Percentiles rank a stretch among this genome's conserved stretches.
phyloP scores from a whole-genome alignment of 1,140 invertebrate species.

The Centruroides sculpturatus region DNA sequence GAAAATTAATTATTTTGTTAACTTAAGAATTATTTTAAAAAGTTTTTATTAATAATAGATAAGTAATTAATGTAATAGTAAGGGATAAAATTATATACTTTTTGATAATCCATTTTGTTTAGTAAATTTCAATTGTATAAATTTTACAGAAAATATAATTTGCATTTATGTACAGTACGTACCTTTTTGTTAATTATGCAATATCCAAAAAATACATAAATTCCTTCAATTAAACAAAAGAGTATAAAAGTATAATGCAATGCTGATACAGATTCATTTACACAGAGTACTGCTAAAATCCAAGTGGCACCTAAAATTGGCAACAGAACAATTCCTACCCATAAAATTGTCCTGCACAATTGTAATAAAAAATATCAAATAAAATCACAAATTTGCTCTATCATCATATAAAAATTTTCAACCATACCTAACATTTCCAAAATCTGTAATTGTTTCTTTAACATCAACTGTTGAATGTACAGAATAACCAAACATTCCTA shows the following conservation, averaged over 20 bases:
- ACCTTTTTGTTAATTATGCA: conserved; percentile 66
- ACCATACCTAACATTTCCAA: conserved; percentile 60
- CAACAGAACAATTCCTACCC: conserved; percentile 62
- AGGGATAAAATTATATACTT: too few species aligned
- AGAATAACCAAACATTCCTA: conserved; percentile 63
- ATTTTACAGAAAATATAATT: too few species aligned
- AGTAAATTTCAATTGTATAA: too few species aligned
- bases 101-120: too few species aligned
- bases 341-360: conserved; percentile 53
- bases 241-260: conserved; percentile 56
- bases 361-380: neutral
- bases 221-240: conserved; percentile 47
- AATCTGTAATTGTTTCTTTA: conserved; percentile 74
- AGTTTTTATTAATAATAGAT: too few species aligned
- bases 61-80: too few species aligned
- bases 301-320: conserved; percentile 63
- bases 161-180: conserved; percentile 35
- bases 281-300: conserved; percentile 64
- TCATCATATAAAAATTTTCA: neutral
- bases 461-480: conserved; percentile 76
- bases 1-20: too few species aligned
- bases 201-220: conserved; percentile 65
- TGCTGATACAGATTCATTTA: conserved; percentile 54
- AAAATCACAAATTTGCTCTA: too few species aligned
- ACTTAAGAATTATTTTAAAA: too few species aligned